Evolutionary conservation across 2,113 vertebrate species (phyloP), one percentile per base, ranked within the genome.

Genomic region (Hemiprocne comata): DNA sequence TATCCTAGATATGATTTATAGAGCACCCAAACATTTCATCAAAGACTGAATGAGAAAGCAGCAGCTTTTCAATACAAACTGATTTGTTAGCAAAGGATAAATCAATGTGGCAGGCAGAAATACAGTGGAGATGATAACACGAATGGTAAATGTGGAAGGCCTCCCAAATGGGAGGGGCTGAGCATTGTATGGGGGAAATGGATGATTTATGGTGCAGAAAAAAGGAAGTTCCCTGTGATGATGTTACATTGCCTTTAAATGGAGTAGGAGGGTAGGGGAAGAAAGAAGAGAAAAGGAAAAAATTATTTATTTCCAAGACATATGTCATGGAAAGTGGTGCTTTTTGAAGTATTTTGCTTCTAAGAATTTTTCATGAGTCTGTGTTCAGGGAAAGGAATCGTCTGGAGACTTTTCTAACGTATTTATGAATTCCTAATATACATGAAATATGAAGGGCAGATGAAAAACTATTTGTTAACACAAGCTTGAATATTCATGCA

Each of bases 31-130:
- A 75, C 64, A 73, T 97, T 96, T 94, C 62, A 92, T 97, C 94
- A 93, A 88, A 95, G 44, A 53, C 48, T 60, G 79, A 93, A 84
- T 9, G 31, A 53, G 61, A 96, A 92, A 95, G 71, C 57, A 90
- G 89, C 71, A 83, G 29, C 23, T 36, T 94, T 91, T 94, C 91
- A 83, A 93, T 76, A 62, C 42, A 64, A 61, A 74, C 66, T 89
- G 94, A 97, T 97, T 96, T 95, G 87, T 95, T 95, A 97, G 85
- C 62, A 76, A 86, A 87, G 50, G 57, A 95, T 98, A 96, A 96
- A 89, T 97, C 95, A 97, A 54, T 53, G 14, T 15, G 85, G 79
- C 94, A 97, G 85, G 89, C 58, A 97, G 88, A 96, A 96, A 95
- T 53, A 92, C 88, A 95, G 94, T 13, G 42, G 67, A 96, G 78